Evolutionary conservation across 2,888 invertebrate genomes (phyloP).

Genomic region (Alviniconcha strummeri): DNA sequence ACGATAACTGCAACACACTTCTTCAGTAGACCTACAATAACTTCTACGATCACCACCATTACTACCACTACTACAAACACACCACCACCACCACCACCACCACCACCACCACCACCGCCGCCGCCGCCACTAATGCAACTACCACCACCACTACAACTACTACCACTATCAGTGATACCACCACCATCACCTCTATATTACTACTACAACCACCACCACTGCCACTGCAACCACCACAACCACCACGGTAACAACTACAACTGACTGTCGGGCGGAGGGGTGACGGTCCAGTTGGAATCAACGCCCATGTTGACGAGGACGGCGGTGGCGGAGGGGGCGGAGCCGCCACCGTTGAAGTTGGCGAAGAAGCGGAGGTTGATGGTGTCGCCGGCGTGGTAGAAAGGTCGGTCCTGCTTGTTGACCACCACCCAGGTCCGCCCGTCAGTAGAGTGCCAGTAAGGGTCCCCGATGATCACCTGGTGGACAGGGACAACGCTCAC

Average conservation of each 20-base stretch:
- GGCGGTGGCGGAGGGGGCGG: slow-evolving; percentile 26
- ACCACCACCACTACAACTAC: neutral
- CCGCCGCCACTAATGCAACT: neutral
- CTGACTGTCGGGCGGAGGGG: slow-evolving; percentile 36
- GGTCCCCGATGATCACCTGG: slow-evolving; percentile 36
- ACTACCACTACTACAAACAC: no score
- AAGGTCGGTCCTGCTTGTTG: slow-evolving; percentile 37
- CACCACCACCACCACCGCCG: neutral
- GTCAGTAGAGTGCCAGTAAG: slow-evolving; percentile 29
- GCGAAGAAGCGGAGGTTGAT: slow-evolving; percentile 36
- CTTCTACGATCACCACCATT: no score
- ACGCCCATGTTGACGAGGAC: slow-evolving; percentile 37
- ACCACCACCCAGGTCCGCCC: slow-evolving; percentile 38
- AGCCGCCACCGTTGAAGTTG: slow-evolving; percentile 32
- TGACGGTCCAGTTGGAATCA: slow-evolving; percentile 34
- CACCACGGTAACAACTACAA: neutral
- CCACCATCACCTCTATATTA: neutral
- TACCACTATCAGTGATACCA: slow-evolving; percentile 2
- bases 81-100: neutral
- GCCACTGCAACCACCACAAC: neutral
- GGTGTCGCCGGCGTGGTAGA: slow-evolving; percentile 27
- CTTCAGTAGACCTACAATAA: no score
- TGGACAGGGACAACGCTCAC: no score
- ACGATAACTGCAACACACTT: no score
- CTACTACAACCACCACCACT: neutral